Conservation (phyloP, 2,797 vertebrate genomes). For the Typhlichthys eigenmanni region DNA sequence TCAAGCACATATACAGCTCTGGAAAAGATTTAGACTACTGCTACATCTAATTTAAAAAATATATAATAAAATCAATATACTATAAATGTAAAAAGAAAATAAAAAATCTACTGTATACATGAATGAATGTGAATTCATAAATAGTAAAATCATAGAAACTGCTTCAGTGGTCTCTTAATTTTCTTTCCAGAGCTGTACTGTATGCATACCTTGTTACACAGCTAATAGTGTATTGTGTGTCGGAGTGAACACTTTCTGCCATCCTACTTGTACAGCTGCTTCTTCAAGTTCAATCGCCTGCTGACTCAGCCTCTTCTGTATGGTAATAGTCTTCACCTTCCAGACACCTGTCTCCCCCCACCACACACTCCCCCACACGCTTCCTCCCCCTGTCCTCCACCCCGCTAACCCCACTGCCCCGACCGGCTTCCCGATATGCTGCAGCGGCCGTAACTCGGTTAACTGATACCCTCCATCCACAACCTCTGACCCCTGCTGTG, state of each 20-base stretch:
- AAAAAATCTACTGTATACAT: too few relatives aligned
- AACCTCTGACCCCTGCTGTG: slow-evolving; percentile 33
- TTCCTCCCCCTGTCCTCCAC: slow-evolving; percentile 23
- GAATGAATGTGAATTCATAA: too few relatives aligned
- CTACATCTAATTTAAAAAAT: too few relatives aligned
- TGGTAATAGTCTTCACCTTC: slow-evolving; percentile 56
- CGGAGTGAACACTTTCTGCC: slow-evolving; percentile 3
- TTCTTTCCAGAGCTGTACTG: too few relatives aligned
- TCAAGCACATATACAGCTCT: too few relatives aligned
- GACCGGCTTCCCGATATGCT: slow-evolving; percentile 40
- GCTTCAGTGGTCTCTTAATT: too few relatives aligned
- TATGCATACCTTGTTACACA: neutral
- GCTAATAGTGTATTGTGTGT: neutral
- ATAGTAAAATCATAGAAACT: too few relatives aligned
- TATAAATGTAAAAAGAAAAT: too few relatives aligned
- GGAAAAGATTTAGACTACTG: too few relatives aligned
- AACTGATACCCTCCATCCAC: slow-evolving; percentile 40
- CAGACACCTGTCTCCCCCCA: slow-evolving; percentile 43
- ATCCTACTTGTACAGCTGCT: slow-evolving; percentile 5
- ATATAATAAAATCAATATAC: too few relatives aligned
- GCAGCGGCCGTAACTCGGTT: slow-evolving; percentile 51
- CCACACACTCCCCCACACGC: neutral
- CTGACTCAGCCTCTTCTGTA: slow-evolving; percentile 50
- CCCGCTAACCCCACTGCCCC: slow-evolving; percentile 33
- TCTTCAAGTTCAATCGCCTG: slow-evolving; percentile 27